phyloP scores from a whole-genome alignment of 1,140 invertebrate species.

The roundworm (Caenorhabditis elegans) region WBcel235 BX284603.4:13452001-13452500 shows the following conservation, averaged over 20 bases:
- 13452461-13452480: constrained; percentile 40
- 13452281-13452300: too few species aligned
- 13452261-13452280: too few species aligned
- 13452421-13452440: background rate
- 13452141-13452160: constrained; percentile 40
- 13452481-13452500: constrained; percentile 19
- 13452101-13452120: background rate
- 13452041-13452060: too few species aligned
- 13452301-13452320: too few species aligned
- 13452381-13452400: too few species aligned
- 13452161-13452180: constrained; percentile 57
- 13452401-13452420: too few species aligned
- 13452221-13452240: constrained; percentile 46
- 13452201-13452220: constrained; percentile 41
- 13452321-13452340: too few species aligned
- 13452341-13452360: too few species aligned
- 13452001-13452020: background rate
- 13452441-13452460: constrained; percentile 34
- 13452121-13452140: background rate
- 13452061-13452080: too few species aligned
- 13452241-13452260: too few species aligned
- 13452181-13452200: constrained; percentile 43
- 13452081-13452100: background rate
- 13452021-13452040: background rate
- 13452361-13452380: too few species aligned